Base-by-base conservation (phyloP, 2,888 invertebrate genomes). In the Celastrina argiolus region DNA sequence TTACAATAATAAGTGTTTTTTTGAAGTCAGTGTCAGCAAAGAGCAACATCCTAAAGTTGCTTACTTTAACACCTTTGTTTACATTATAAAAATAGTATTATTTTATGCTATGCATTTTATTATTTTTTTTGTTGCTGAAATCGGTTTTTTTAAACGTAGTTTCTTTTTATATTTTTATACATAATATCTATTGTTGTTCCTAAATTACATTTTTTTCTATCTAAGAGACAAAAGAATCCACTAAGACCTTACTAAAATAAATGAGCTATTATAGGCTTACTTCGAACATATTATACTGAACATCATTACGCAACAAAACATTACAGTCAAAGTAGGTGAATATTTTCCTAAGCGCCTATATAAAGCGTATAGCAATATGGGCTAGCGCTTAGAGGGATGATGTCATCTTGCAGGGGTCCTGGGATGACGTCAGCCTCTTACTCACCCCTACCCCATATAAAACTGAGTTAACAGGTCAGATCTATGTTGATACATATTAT, bases 381-480 rank as follows among this genome's bases (percentile, higher is more conserved):
- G 61, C 28, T 59, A 67, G 59, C 66, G 64, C 71, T 64, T 67
- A 69, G 59, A 64, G 69, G 72, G 76, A 79, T 88, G 87, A 88
- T 83, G 81, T 87, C 87, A 87, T 85, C 79, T 74, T 72, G 69
- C 74, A 79, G 81, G 84, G 85, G 82, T 75, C 78, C 73, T 65
- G 65, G 39, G 70, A 73, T 87, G 85, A 86, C 83, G 84, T 87
- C 85, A 88, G 73, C 22, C 73, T 59, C 66, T 59, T 66, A 66
- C 73, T 67, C 71, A 70, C 72, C 77, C 77, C 76, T 75, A 79
- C 74, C 75, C 74, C 71, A 74, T 74, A 79, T 76, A 78, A 80
- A 81, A 78, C 72, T 87, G 82, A 85, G 85, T 82, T 82, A 86
- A 73, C 78, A 78, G 85, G 83, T 84, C 86, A 85, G 80, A 78